phyloP scores from a whole-genome alignment of 2,113 vertebrate species.

The Odobenus rosmarus region DNA sequence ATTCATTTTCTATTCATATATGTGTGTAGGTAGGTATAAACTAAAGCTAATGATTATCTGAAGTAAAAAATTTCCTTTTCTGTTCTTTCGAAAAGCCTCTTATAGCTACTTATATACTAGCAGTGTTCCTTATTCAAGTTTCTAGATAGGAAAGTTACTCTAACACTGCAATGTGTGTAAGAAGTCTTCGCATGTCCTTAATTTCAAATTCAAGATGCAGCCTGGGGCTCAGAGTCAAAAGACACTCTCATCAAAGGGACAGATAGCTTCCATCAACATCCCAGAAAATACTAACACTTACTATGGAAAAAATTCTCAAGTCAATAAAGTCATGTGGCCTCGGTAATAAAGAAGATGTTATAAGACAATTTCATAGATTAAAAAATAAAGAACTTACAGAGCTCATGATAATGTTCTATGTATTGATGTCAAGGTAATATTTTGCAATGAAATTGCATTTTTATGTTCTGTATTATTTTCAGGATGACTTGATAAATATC shows the following conservation, averaged over 20 bases:
- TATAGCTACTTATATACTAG: neutral
- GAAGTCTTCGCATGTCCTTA: neutral
- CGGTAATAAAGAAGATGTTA: neutral
- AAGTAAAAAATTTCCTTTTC: neutral
- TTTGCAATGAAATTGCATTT: neutral
- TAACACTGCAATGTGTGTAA: neutral
- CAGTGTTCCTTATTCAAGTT: neutral
- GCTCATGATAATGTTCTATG: neutral
- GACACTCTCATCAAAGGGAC: neutral
- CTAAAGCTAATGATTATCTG: neutral
- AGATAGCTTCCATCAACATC: neutral
- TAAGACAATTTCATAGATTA: slow-evolving; percentile 14
- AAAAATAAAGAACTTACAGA: slow-evolving; percentile 36
- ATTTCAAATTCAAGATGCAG: slow-evolving; percentile 6
- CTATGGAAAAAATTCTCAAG: neutral
- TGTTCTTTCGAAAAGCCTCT: neutral
- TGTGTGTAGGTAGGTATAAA: neutral
- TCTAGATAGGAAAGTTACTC: neutral
- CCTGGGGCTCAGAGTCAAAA: neutral
- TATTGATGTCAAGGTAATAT: neutral
- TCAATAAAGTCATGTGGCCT: neutral
- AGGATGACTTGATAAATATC: slow-evolving; percentile 2
- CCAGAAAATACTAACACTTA: neutral
- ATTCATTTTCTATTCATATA: neutral
- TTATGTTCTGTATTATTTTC: neutral